Evolutionary conservation across 1,140 invertebrate genomes (phyloP).

Genomic region (Drosophila kohkoa): DNA sequence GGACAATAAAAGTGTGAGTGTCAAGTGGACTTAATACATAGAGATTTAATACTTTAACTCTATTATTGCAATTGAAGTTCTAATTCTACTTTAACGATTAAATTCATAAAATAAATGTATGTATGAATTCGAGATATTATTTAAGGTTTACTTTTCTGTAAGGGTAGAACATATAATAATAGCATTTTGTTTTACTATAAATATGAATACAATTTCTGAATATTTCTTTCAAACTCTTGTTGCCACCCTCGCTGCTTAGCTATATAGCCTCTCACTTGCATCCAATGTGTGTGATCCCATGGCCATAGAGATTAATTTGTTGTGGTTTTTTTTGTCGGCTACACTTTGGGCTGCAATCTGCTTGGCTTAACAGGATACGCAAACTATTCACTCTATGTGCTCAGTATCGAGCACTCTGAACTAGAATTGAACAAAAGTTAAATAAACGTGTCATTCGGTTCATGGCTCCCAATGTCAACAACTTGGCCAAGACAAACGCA

Average conservation of each 20-base stretch:
- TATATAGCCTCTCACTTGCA: constrained; percentile 5
- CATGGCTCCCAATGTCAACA: constrained; percentile 30
- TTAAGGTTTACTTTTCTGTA: too few relatives aligned
- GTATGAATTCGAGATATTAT: neutral
- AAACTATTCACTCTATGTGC: constrained; percentile 15
- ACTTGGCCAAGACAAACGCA: constrained; percentile 26
- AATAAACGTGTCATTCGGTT: constrained; percentile 48
- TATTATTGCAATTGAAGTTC: too few relatives aligned
- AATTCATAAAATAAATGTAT: too few relatives aligned
- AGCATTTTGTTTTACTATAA: too few relatives aligned
- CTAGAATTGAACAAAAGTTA: constrained; percentile 37
- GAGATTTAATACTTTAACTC: too few relatives aligned
- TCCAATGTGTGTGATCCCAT: constrained; percentile 10
- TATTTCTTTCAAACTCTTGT: neutral
- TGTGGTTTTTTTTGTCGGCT: constrained; percentile 27
- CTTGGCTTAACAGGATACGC: constrained; percentile 30
- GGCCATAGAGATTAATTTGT: constrained; percentile 38
- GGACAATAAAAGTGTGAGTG: too few relatives aligned
- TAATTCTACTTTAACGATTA: too few relatives aligned
- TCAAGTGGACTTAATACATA: too few relatives aligned
- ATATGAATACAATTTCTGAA: too few relatives aligned
- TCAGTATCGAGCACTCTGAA: constrained; percentile 4
- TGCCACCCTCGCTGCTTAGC: constrained; percentile 14
- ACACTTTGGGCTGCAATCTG: neutral
- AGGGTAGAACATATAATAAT: too few relatives aligned